Evolutionary conservation across 1,140 invertebrate genomes (phyloP).

Genomic region (Drosophila repleta): DNA sequence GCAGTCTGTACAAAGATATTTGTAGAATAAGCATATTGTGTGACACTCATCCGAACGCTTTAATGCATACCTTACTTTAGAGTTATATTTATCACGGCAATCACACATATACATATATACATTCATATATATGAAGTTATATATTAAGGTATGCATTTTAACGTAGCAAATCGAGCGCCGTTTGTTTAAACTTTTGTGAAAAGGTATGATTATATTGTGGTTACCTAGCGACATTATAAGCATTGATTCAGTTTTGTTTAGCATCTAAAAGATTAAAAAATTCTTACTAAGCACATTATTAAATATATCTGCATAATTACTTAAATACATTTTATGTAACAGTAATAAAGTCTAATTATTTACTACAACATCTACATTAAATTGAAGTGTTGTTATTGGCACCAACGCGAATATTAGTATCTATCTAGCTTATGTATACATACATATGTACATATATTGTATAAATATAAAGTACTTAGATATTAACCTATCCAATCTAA

Average conservation of each 20-base stretch:
- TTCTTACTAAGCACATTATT: constrained; percentile 3
- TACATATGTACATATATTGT: constrained; percentile 14
- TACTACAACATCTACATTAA: background rate
- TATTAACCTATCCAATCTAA: too few species aligned
- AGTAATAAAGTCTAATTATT: constrained; percentile 5
- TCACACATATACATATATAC: too few species aligned
- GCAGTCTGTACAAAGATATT: constrained; percentile 28
- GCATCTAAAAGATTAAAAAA: constrained; percentile 1
- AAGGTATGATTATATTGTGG: constrained; percentile 5
- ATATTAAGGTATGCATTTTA: background rate
- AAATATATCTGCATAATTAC: constrained; percentile 18
- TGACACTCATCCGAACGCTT: constrained; percentile 2
- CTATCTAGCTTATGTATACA: background rate
- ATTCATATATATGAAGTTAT: constrained; percentile 1
- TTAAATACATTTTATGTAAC: constrained; percentile 15
- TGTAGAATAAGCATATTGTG: constrained; percentile 4
- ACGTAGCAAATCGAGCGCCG: background rate
- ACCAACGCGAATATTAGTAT: background rate
- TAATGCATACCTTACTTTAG: background rate
- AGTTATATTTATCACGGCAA: background rate
- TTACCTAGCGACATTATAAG: background rate
- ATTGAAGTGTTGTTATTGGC: background rate
- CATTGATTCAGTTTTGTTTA: constrained; percentile 3
- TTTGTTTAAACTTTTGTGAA: constrained; percentile 9
- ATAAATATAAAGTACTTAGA: background rate